phyloP scores from a whole-genome alignment of 2,113 vertebrate species.

The Callopanchax toddi region DNA sequence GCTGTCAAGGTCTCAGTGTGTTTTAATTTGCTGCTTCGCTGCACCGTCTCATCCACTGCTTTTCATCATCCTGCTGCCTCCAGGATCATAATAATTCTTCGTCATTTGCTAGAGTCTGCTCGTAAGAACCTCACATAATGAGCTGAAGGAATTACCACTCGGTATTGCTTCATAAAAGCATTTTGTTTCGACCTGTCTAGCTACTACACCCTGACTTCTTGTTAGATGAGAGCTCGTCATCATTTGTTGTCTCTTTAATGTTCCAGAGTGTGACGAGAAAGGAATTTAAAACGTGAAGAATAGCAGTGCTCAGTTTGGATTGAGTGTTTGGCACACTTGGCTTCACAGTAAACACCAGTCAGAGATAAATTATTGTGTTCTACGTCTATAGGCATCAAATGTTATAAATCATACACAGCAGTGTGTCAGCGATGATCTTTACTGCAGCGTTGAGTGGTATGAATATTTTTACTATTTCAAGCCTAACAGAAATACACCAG shows the following conservation, averaged over 20 bases:
- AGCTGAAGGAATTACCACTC: neutral
- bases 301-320: too few species aligned
- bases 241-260: neutral
- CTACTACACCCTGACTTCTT: neutral
- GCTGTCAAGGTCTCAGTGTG: conserved; percentile 48
- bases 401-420: too few species aligned
- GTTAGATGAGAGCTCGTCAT: neutral
- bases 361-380: neutral
- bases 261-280: neutral
- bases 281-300: neutral
- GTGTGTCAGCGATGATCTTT: too few species aligned
- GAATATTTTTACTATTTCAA: too few species aligned
- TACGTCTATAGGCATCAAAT: too few species aligned
- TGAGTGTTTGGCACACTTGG: neutral
- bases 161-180: neutral
- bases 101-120: neutral
- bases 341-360: neutral
- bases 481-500: too few species aligned
- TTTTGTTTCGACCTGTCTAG: neutral
- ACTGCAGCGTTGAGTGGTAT: too few species aligned
- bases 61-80: conserved; percentile 13
- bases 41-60: conserved; percentile 40
- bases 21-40: conserved; percentile 66
- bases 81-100: conserved; percentile 19
- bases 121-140: neutral